Base-by-base conservation (phyloP, 2,113 vertebrate species). In the Forbesichthys agassizii region DNA sequence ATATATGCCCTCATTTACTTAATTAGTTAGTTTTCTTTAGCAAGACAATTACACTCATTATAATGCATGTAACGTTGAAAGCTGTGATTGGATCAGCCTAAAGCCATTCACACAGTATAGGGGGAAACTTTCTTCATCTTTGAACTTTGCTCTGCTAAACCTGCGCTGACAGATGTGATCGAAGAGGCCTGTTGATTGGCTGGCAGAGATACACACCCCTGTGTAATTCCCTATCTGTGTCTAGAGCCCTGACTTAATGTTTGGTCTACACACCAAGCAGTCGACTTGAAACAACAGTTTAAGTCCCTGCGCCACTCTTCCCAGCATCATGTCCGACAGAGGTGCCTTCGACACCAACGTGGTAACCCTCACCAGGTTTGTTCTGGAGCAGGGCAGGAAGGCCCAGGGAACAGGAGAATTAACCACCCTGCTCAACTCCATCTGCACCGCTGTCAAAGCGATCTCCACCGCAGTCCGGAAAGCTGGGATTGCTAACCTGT, bases 401-500 rank as follows among this genome's bases (percentile, higher is more conserved):
- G 96, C 93, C 3, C 88, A 93, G 0, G 93, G 95, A 18, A 98
- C 94, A 0, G 97, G 97, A 3, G 96, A 98, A 86, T 83, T 99
- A 79, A 99, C 96, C n/a, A 97, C 94, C 72, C 93, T 99, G 62
- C 93, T 99, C 65, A 98, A 95, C 85, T 92, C 96, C 4, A 91
- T 99, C 75, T 97, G 96, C 92, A 95, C 96, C 0, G 95, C 97
- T 8, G 78, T 98, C 85, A 98, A 99, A 89, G 97, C 96, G 73
- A 99, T 99, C 83, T 98, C 96, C 59, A 93, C 93, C 0, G 97
- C 96, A 0, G 97, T 98, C 85, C 95, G 97, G 18, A 98, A 98
- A 78, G 96, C 97, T 11, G 96, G 97, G 74, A 95, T 98, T 73
- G 97, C 96, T 61, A 93, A 98, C 86, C 95, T 99, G 97, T 98